Base-by-base conservation (phyloP, 2,113 vertebrate species). In the Callaeas wilsoni region DNA sequence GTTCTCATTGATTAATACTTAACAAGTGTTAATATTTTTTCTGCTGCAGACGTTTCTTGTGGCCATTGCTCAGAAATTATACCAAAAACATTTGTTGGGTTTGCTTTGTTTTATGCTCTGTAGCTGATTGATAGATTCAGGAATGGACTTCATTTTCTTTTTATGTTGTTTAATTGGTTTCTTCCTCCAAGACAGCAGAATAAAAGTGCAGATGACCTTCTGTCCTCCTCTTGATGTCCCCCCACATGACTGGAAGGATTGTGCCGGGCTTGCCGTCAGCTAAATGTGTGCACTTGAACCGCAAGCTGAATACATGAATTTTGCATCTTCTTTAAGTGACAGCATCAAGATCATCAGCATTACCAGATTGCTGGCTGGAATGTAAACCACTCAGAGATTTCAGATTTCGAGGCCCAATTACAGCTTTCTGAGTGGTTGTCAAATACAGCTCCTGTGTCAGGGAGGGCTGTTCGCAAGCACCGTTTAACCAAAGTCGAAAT, bases 111-210 rank as follows among this genome's bases (percentile, higher is more conserved):
- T 90, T 90, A 44, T 71, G 57, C 23, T 20, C n/a, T 84, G 74
- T 37, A 75, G 69, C 46, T 82, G 93, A 96, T 73, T 33, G 89
- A 96, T 89, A 68, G 87, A 71, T 87, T 93, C 81, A 79, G 89
- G 75, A 91, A 87, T 20, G n/a, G 77, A 69, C 87, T 96, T 93
- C 80, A 86, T 96, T 93, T 91, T 82, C 60, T 92, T 94, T 93
- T 92, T 87, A 60, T 84, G 49, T 65, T 84, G 44, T 93, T 95
- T 95, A 92, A 95, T 97, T 97, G 94, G 68, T 79, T 92, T 96
- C 88, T 73, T 92, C 65, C 81, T 84, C 57, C 76, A 87, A 87
- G 92, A 59, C 92, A 71, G 80, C 44, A 87, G 90, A 83, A 80
- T 90, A 71, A 64, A 95, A 96, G 76, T 83, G 71, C 69, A 85